Conservation (phyloP, 2,888 invertebrate species). For the Dryocosmus kuriphilus region DNA sequence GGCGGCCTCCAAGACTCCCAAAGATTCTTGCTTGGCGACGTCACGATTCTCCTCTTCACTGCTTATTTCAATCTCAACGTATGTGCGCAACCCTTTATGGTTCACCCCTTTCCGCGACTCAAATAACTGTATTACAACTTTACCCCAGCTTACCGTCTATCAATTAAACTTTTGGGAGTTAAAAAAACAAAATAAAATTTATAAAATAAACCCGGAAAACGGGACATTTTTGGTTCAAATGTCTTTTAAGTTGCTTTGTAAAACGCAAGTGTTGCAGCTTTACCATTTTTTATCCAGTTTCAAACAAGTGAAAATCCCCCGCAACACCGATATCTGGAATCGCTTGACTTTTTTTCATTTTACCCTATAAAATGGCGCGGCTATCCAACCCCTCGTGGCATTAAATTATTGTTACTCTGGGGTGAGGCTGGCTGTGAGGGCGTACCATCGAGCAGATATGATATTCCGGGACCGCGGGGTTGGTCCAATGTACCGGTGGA, state of each 20-base stretch:
- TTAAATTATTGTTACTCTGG: conserved; percentile 67
- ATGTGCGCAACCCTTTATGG: conserved; percentile 49
- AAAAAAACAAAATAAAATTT: not conserved
- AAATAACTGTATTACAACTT: conserved; percentile 32
- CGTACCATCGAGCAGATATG: conserved; percentile 72
- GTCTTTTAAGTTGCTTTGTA: not conserved
- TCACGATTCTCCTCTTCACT: conserved; percentile 57
- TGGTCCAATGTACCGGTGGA: conserved; percentile 51
- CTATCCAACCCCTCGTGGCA: conserved; percentile 55
- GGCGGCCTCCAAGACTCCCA: conserved; percentile 73
- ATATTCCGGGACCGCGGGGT: conserved; percentile 67
- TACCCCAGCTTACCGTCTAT: not conserved
- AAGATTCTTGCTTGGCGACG: conserved; percentile 72
- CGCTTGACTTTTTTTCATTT: conserved; percentile 48
- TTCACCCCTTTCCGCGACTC: conserved; percentile 7
- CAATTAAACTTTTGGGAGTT: not conserved
- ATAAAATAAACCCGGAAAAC: not conserved
- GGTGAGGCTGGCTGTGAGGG: conserved; percentile 72
- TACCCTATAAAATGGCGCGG: conserved; percentile 56
- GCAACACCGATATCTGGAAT: not conserved
- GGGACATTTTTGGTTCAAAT: not conserved
- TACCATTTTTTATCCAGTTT: conserved; percentile 41
- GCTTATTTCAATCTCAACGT: conserved; percentile 69
- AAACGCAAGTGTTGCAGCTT: not conserved
- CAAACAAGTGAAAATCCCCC: not conserved